Evolutionary conservation across 2,797 vertebrate species (phyloP).

Genomic region (Mallotus villosus): DNA sequence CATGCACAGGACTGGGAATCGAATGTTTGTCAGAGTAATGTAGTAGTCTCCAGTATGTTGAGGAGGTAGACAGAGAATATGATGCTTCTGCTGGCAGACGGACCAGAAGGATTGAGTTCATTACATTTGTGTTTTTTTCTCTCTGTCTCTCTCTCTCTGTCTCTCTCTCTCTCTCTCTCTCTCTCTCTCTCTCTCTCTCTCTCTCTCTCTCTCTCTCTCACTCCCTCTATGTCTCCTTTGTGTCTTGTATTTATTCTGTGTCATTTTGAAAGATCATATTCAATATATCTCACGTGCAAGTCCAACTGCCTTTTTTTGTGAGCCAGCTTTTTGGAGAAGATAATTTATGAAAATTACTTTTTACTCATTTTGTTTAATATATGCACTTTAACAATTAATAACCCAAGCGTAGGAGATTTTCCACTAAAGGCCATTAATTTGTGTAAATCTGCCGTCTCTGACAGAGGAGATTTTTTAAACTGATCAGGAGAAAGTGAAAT

Average conservation of each 20-base stretch:
- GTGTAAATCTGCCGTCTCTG: slow-evolving; percentile 80
- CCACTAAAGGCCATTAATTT: slow-evolving; percentile 85
- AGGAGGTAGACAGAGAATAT: too few relatives aligned
- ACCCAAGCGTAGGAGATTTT: slow-evolving; percentile 79
- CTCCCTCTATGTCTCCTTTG: neutral
- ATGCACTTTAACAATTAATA: slow-evolving; percentile 88
- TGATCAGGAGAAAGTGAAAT: slow-evolving; percentile 83
- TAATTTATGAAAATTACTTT: slow-evolving; percentile 87
- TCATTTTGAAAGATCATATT: slow-evolving; percentile 38
- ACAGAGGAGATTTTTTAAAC: slow-evolving; percentile 83
- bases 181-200: slow-evolving; percentile 9
- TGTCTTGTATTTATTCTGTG: slow-evolving; percentile 40
- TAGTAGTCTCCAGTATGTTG: too few relatives aligned
- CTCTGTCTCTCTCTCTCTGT: neutral
- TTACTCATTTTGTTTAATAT: slow-evolving; percentile 86
- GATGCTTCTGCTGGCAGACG: too few relatives aligned
- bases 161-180: slow-evolving; percentile 3
- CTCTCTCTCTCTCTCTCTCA: neutral
- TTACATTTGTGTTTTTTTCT: neutral
- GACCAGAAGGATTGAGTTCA: too few relatives aligned
- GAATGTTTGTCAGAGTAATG: too few relatives aligned
- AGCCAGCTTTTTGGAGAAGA: slow-evolving; percentile 61
- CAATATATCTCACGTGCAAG: slow-evolving; percentile 33
- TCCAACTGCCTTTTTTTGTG: slow-evolving; percentile 44
- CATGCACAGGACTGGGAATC: too few relatives aligned